Percentiles rank a stretch among this genome's conserved stretches.
phyloP scores from a whole-genome alignment of 2,113 vertebrate genomes.

The Morone saxatilis region DNA sequence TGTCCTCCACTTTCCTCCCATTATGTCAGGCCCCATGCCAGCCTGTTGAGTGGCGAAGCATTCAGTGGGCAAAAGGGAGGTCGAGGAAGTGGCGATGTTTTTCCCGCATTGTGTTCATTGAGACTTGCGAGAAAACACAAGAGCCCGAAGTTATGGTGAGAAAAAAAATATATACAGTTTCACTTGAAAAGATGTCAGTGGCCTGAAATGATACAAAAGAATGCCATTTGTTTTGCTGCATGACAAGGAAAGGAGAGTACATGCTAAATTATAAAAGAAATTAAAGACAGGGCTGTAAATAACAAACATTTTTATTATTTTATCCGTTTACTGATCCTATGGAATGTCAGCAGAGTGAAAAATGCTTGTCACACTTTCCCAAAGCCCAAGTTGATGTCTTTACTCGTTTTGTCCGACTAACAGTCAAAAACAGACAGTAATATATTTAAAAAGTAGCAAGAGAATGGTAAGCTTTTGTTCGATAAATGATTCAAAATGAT shows the following conservation, averaged over 20 bases:
- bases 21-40: slow-evolving; percentile 58
- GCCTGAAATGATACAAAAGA: neutral
- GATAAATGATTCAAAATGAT: neutral
- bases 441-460: neutral
- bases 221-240: neutral
- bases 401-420: too few species aligned
- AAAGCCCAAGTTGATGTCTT: neutral
- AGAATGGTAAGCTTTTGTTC: neutral
- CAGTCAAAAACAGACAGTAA: neutral
- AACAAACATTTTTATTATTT: neutral
- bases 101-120: slow-evolving; percentile 23
- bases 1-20: slow-evolving; percentile 43
- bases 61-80: slow-evolving; percentile 30
- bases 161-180: neutral
- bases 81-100: slow-evolving; percentile 58
- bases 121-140: neutral
- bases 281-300: neutral
- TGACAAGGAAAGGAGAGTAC: neutral
- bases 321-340: neutral
- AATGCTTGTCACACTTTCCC: neutral
- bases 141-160: neutral
- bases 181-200: neutral
- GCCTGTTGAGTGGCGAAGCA: slow-evolving; percentile 43
- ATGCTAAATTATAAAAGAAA: too few species aligned
- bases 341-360: neutral